Base-by-base conservation (phyloP, 2,113 vertebrate species). In the Amazona guildingii region DNA sequence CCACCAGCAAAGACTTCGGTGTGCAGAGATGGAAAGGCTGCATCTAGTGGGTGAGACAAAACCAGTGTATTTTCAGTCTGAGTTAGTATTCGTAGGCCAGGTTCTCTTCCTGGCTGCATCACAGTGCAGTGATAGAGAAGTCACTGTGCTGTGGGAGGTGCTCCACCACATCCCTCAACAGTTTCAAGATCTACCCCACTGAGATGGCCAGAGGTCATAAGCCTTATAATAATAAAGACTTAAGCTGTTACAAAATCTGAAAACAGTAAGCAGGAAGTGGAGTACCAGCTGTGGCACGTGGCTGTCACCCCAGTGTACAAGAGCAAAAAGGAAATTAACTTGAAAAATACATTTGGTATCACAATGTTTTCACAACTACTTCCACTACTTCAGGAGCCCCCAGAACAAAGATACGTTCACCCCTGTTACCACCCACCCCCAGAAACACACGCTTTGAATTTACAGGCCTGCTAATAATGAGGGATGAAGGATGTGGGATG, bases 261-360 rank as follows among this genome's bases (percentile, higher is more conserved):
- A 86, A 90, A 51, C 14, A 39, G 33, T 18, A 83, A 92, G 51
- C 37, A 72, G 44, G 93, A 55, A 4, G 2, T 16, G 23, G 54
- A 79, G 18, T 55, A 49, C 28, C n/a, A 66, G 20, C 19, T 31
- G 21, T 73, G 33, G 48, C 28, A 86, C 24, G 5, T 0, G 0
- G 29, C 37, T 85, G 2, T 79, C 0, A 0, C 43, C n/a, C 23
- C 31, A 51, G 9, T 11, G 5, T 44, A 49, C 86, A 46, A 75
- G 1, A 92, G 7, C 35, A 85, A 62, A 81, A 62, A 52, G 33
- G 23, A 76, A 74, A 61, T 59, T 12, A 69, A 41, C 31, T 35
- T 62, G 17, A 17, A 94, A 57, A 80, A 77, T 23, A 63, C 6
- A 51, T 49, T 43, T 51, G n/a, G 9, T 74, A 37, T 52, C 13